These are phyloP conservation scores for Nylanderia fulva DNA, from an alignment of 1,140 invertebrate genomes.

Conservation along the genomic window DNA sequence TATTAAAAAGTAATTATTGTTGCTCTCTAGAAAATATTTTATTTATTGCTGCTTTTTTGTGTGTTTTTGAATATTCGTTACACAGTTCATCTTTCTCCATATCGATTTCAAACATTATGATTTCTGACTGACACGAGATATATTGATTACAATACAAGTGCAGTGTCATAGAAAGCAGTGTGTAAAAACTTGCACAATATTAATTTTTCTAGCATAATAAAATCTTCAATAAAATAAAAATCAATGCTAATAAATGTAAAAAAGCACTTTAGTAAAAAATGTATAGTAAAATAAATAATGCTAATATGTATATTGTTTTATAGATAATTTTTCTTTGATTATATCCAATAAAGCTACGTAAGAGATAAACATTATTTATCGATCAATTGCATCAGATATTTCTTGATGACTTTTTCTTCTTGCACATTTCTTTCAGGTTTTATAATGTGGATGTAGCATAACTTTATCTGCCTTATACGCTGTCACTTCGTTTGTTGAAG, in stretches of 20 bases:
- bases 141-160: background rate
- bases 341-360: background rate
- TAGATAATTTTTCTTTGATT: background rate
- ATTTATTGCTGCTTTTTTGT: background rate
- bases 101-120: background rate
- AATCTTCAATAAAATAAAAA: background rate
- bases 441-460: background rate
- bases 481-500: slow-evolving; percentile 39
- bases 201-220: background rate
- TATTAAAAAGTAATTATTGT: background rate
- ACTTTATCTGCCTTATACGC: background rate
- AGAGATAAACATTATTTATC: background rate
- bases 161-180: background rate
- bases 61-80: background rate
- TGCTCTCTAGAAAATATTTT: background rate
- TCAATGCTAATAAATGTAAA: background rate
- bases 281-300: background rate
- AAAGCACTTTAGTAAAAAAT: background rate
- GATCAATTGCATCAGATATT: background rate
- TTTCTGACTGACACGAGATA: background rate
- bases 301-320: background rate
- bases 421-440: background rate
- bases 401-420: background rate
- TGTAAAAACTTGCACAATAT: background rate
- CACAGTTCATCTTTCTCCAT: background rate